Percentiles rank a stretch among this genome's conserved stretches.
phyloP scores from a whole-genome alignment of 1,140 invertebrate genomes.

The Drosophila tristis region DNA sequence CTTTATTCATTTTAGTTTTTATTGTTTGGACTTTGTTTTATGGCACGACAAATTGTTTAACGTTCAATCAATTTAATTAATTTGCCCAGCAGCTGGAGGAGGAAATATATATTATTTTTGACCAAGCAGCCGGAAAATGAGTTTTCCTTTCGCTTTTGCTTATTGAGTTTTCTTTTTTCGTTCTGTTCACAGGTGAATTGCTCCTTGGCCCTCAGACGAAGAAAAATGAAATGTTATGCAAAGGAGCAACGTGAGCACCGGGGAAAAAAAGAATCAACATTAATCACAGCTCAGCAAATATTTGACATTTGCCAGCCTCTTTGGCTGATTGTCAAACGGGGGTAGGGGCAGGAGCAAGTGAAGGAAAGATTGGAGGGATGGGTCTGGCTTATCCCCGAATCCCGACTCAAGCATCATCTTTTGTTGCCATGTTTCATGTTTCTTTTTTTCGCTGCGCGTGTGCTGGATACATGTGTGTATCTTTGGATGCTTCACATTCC shows the following conservation, averaged over 20 bases:
- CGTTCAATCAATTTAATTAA: conserved; percentile 77
- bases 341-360: neutral
- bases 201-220: conserved; percentile 35
- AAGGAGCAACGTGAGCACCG: conserved; percentile 27
- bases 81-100: conserved; percentile 32
- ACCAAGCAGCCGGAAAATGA: conserved; percentile 56
- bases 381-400: conserved; percentile 46
- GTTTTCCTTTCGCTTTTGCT: conserved; percentile 36
- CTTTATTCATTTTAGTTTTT: conserved; percentile 15
- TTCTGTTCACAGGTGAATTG: conserved; percentile 62
- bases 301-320: conserved; percentile 73
- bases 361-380: conserved; percentile 6
- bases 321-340: conserved; percentile 29
- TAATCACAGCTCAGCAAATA: conserved; percentile 82
- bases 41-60: conserved; percentile 64
- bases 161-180: conserved; percentile 30
- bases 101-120: conserved; percentile 43
- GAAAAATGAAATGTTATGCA: conserved; percentile 41
- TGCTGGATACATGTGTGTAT: conserved; percentile 6
- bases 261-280: conserved; percentile 72
- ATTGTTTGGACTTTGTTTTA: conserved; percentile 50
- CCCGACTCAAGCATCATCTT: conserved; percentile 17
- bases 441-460: neutral
- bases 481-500: conserved; percentile 12
- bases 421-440: conserved; percentile 20